Percentiles rank a stretch among this genome's conserved stretches.
phyloP scores from a whole-genome alignment of 2,888 invertebrate genomes.

The Drosophila lutescens region DNA sequence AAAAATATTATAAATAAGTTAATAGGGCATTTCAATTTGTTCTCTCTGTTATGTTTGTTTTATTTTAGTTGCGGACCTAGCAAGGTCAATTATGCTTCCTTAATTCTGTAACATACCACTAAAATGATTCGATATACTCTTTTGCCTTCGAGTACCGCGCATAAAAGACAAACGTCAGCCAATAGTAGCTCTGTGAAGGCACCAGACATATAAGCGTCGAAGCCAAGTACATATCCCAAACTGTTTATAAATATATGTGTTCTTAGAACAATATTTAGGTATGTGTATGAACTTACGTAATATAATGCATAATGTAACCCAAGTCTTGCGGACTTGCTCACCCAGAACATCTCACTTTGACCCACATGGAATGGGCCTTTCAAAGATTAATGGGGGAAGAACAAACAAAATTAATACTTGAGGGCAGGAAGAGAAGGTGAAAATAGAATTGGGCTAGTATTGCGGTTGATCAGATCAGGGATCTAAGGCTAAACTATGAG shows the following conservation, averaged over 20 bases:
- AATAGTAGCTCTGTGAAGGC: constrained; percentile 66
- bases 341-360: constrained; percentile 10
- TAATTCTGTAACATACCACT: constrained; percentile 7
- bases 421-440: neutral
- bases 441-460: constrained; percentile 8
- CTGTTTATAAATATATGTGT: constrained; percentile 24
- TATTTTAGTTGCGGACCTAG: neutral
- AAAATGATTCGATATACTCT: constrained; percentile 17
- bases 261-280: constrained; percentile 39
- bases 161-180: constrained; percentile 47
- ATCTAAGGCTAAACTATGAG: neutral
- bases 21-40: neutral
- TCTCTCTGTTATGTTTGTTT: neutral
- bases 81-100: constrained; percentile 12
- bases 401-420: constrained; percentile 6
- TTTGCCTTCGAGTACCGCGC: constrained; percentile 29
- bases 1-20: too few species aligned
- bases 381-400: neutral
- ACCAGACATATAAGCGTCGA: constrained; percentile 32
- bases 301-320: constrained; percentile 35
- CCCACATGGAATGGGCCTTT: constrained; percentile 19
- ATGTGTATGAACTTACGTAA: constrained; percentile 43
- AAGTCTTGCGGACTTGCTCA: neutral
- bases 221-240: constrained; percentile 34
- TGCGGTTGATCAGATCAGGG: constrained; percentile 3